Percentiles rank a stretch among this genome's conserved stretches.
phyloP scores from a whole-genome alignment of 2,888 invertebrate genomes.

The Melangyna quadrimaculata region DNA sequence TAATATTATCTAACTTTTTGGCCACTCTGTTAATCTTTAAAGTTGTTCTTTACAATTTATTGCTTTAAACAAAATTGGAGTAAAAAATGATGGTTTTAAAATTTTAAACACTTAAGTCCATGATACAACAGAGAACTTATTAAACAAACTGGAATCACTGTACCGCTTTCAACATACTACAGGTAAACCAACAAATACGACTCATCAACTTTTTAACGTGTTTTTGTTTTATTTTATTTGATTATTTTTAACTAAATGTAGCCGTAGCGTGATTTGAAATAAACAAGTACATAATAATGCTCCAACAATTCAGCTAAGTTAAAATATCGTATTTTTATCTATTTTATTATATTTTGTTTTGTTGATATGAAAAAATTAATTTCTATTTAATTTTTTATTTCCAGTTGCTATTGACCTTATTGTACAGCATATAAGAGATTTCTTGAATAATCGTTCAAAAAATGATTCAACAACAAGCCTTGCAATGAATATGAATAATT shows the following conservation, averaged over 20 bases:
- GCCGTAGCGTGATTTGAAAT: slow-evolving; percentile 38
- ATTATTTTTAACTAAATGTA: slow-evolving; percentile 35
- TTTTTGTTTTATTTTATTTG: slow-evolving; percentile 21
- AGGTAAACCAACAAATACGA: slow-evolving; percentile 52
- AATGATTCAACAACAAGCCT: slow-evolving; percentile 77
- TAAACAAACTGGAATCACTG: slow-evolving; percentile 1
- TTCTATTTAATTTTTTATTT: slow-evolving; percentile 75
- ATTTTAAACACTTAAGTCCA: slow-evolving; percentile 31
- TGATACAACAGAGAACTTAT: neutral
- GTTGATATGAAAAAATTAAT: neutral
- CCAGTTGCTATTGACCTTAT: slow-evolving; percentile 98
- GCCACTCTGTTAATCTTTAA: neutral
- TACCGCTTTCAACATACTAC: slow-evolving; percentile 18
- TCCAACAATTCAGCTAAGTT: slow-evolving; percentile 35
- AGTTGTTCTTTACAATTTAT: neutral
- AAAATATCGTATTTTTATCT: neutral
- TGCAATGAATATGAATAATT: slow-evolving; percentile 75
- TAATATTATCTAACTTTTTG: neutral
- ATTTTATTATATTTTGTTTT: neutral
- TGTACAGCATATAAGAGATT: slow-evolving; percentile 97
- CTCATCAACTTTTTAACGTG: slow-evolving; percentile 52
- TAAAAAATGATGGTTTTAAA: neutral
- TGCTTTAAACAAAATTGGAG: neutral
- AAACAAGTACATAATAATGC: slow-evolving; percentile 9
- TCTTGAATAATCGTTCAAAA: slow-evolving; percentile 85